Evolutionary conservation across 2,888 invertebrate genomes (phyloP), one percentile per base, ranked within the genome.

Genomic region (Eupithecia inturbata): DNA sequence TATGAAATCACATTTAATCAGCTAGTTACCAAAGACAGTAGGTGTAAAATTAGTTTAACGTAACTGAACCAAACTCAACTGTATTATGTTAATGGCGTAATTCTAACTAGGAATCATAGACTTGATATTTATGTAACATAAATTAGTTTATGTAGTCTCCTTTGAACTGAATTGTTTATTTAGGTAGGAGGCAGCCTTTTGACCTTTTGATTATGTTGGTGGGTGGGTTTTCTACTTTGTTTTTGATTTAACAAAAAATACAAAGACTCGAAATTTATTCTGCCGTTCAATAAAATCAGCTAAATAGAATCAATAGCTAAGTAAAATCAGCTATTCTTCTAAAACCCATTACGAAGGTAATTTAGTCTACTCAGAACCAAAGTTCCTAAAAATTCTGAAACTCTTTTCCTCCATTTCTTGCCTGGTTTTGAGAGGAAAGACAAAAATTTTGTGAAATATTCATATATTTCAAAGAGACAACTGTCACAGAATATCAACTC

Each of bases 151-250:
- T 19, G 16, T 19, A 62, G 16, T 62, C 22, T 9, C 6, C 5
- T 60, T 28, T n/a, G 60, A 60, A 62, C 31, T 62, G 62, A 31
- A 62, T 7, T 19, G 62, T 62, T 62, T 62, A 31, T 31, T 62
- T 62, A 62, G 31, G 31, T 62, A 62, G 31, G 31, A 31, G 60
- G 28, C 53, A 12, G n/a, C 57, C 26, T 57, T n/a, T n/a, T 57
- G 31, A 22, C 62, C 49, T 53, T 49, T 53, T 53, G 49, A 22
- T 22, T 53, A 9, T 53, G n/a, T 53, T 22, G 7, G 7, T 45
- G 45, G 45, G 19, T 19, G 3, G 49, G 2, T 49, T 49, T 49
- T 49, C 7, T 49, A 7, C n/a, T n/a, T n/a, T n/a, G n/a, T 49
- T n/a, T 49, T 9, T n/a, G 19, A 6, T 6, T 19, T n/a, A n/a